Base-by-base conservation (phyloP, 2,113 vertebrate genomes). In the Aptenodytes forsteri region DNA sequence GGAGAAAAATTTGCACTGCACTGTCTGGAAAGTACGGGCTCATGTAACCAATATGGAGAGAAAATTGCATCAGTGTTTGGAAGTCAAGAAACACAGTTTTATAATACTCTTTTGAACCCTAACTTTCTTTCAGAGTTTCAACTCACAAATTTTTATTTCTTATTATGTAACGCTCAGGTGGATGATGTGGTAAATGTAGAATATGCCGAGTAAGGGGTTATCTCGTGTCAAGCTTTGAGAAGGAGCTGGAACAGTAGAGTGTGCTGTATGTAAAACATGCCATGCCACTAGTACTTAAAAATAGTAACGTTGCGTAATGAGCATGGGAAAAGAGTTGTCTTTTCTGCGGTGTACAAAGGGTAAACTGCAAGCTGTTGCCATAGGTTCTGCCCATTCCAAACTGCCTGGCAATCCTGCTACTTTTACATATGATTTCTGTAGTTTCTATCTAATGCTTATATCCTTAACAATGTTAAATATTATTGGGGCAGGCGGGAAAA, bases 341-440 rank as follows among this genome's bases (percentile, higher is more conserved):
- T 16, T 67, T 21, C 65, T n/a, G 64, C 4, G 2, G 42, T 8
- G 8, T 38, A 9, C 8, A 5, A 19, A 44, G 18, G 50, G 49
- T 17, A 20, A 83, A 25, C 42, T 46, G 34, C 20, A 46, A 70
- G 64, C 79, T 73, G 69, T 54, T 87, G 30, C 81, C 21, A 10
- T 67, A 19, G 64, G 21, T 81, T 13, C 85, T 78, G 55, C 69
- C 69, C 4, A 1, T 44, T 78, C 64, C 73, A 30, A 21, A 19
- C n/a, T 54, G 61, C 61, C 18, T 49, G 83, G n/a, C 61, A 40
- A 52, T 59, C 50, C 71, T 52, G 29, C 54, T 56, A 5, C 70
- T 83, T 36, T 30, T 44, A 6, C 25, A 3, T 20, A 10, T 1
- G 13, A 34, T 77, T 72, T 34, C 44, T 7, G 0, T 34, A 3